Evolutionary conservation across 53 echinoderm and acorn worm genomes (phyloP), one percentile per base, ranked within the genome.

Genomic region (Temnopleurus reevesii): DNA sequence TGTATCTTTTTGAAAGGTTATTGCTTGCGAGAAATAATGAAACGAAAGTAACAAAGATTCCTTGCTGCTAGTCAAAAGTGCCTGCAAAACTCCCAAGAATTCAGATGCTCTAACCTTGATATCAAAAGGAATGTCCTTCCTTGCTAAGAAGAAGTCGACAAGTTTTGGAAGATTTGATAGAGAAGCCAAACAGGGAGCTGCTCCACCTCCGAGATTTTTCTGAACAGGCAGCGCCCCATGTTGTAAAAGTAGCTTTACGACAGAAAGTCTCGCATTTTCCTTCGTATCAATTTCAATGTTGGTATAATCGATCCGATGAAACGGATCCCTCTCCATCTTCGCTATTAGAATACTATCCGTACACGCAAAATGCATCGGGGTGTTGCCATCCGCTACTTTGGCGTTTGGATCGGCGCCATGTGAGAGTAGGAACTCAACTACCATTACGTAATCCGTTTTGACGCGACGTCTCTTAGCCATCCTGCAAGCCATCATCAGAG

Each of bases 391-490:
- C 6, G 28, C 43, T 46, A 25, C 47, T 23, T 79, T 46, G 47
- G 30, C 28, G 49, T 79, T 79, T 13, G 79, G 79, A 23, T 51
- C 47, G 29, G 79, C 79, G 26, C 79, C 79, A 28, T 79, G 45
- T 28, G 26, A 26, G 24, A 80, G 43, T 15, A 80, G 25, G 8
- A 49, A 80, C 51, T 49, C 17, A 29, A 49, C 47, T 15, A 80
- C 53, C 19, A 38, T 29, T 28, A 30, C 47, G 5, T 46, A 29
- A 28, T 28, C 51, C 9, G 4, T 29, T n/a, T n/a, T n/a, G n/a
- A n/a, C n/a, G n/a, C n/a, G n/a, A n/a, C n/a, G n/a, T n/a, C n/a
- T n/a, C n/a, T n/a, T n/a, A n/a, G n/a, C n/a, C n/a, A n/a, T n/a
- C 80, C 36, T 38, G 47, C 80, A 49, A 30, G 47, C 80, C 27